Percentiles rank a stretch among this genome's conserved stretches.
phyloP scores from a whole-genome alignment of 2,888 invertebrate genomes.

The Lymantria dispar region DNA sequence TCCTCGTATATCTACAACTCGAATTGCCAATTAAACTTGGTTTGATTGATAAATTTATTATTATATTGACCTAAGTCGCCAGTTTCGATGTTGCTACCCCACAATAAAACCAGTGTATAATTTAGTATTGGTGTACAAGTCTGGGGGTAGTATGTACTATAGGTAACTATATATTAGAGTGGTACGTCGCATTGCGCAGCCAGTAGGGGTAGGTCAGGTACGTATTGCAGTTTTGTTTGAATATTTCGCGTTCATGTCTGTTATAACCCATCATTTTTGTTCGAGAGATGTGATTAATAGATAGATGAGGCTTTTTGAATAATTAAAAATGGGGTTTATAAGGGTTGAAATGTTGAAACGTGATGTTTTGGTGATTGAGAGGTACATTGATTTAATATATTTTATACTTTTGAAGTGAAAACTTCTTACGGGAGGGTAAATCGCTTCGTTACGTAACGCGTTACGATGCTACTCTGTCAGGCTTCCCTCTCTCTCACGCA shows the following conservation, averaged over 20 bases:
- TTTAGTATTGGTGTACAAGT: slow-evolving; percentile 59
- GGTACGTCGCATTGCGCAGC: slow-evolving; percentile 52
- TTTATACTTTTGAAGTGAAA: too few species aligned
- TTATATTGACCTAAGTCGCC: slow-evolving; percentile 38
- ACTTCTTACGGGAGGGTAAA: too few species aligned
- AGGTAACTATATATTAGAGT: slow-evolving; percentile 11
- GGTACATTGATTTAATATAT: too few species aligned
- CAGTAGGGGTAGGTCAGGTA: slow-evolving; percentile 63
- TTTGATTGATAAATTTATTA: neutral
- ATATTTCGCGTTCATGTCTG: slow-evolving; percentile 2
- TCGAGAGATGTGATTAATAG: neutral
- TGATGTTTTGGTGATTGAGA: too few species aligned
- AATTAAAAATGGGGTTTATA: too few species aligned
- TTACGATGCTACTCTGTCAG: too few species aligned
- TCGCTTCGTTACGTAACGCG: too few species aligned
- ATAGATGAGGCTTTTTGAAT: too few species aligned
- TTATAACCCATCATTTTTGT: neutral
- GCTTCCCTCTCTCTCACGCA: too few species aligned
- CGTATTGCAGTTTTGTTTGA: slow-evolving; percentile 27
- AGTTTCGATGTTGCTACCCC: slow-evolving; percentile 39
- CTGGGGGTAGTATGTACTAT: slow-evolving; percentile 32
- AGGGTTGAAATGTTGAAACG: too few species aligned
- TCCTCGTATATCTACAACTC: too few species aligned
- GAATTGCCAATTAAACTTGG: neutral
- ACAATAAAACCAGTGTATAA: slow-evolving; percentile 71